These are phyloP conservation scores for Polymixis flavicincta DNA, from an alignment of 2,888 invertebrate genomes.

Conservation along the genomic window DNA sequence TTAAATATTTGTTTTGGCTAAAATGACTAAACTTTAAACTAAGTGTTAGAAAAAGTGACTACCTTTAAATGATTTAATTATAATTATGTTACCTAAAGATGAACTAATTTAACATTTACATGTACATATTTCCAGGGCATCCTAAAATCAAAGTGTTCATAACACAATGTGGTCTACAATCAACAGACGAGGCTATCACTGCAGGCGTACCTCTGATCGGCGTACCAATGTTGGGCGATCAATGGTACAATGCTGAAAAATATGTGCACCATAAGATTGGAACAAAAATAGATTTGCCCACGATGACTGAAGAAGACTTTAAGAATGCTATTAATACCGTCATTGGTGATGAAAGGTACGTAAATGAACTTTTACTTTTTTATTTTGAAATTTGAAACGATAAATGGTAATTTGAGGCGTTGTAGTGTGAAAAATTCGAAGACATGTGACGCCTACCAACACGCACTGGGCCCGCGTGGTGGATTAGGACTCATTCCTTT, in stretches of 20 bases:
- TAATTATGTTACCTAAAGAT: too few relatives aligned
- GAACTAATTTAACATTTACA: not conserved
- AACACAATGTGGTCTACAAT: constrained; percentile 70
- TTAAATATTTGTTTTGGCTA: not conserved
- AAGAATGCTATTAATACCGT: constrained; percentile 22
- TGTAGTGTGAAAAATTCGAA: too few relatives aligned
- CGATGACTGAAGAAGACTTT: constrained; percentile 32
- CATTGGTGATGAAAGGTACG: constrained; percentile 28
- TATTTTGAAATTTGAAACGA: fast-evolving
- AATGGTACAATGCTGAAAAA: too few relatives aligned
- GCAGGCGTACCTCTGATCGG: too few relatives aligned
- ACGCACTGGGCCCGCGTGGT: too few relatives aligned
- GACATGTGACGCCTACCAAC: too few relatives aligned
- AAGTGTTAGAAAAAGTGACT: too few relatives aligned
- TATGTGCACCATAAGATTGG: constrained; percentile 15
- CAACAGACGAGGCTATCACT: constrained; percentile 73
- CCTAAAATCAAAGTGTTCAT: not conserved
- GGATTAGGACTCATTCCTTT: too few relatives aligned
- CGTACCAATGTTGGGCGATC: too few relatives aligned
- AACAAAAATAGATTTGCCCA: constrained; percentile 5
- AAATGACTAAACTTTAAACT: not conserved
- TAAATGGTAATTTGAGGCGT: not conserved
- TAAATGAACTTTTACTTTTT: not conserved
- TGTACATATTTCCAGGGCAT: not conserved
- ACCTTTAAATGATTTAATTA: too few relatives aligned